phyloP scores from a whole-genome alignment of 2,113 vertebrate genomes.

The Pseudonaja textilis region DNA sequence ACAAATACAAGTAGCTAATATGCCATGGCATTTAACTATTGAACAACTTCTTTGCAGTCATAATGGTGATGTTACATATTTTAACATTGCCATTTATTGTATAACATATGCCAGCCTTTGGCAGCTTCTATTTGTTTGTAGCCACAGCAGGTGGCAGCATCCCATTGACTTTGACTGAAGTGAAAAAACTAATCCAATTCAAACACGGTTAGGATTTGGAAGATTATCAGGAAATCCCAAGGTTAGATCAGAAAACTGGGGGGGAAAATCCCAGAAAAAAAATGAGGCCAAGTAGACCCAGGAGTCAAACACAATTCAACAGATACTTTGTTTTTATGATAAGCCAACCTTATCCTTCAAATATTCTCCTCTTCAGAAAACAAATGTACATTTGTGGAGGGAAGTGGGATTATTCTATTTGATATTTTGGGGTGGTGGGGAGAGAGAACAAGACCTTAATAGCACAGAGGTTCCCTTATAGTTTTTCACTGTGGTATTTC shows the following conservation, averaged over 20 bases:
- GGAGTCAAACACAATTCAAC: not conserved
- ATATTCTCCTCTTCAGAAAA: not conserved
- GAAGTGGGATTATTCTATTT: not conserved
- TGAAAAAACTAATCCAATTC: not conserved
- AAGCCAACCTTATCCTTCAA: not conserved
- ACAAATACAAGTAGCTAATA: not conserved
- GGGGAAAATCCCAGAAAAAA: not conserved
- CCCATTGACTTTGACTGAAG: not conserved
- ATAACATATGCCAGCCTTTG: not conserved
- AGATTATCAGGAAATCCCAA: not conserved
- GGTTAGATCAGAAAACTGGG: not conserved
- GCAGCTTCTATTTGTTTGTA: not conserved
- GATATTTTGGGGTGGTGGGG: accelerated
- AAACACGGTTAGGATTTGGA: not conserved
- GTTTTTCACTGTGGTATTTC: not conserved
- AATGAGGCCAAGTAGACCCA: not conserved
- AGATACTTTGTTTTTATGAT: not conserved
- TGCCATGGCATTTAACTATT: not conserved
- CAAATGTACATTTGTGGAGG: not conserved
- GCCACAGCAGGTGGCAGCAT: not conserved
- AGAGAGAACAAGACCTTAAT: not conserved
- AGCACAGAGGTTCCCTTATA: not conserved
- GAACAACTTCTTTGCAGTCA: not conserved
- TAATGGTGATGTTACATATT: not conserved
- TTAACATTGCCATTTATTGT: not conserved